Base-by-base conservation (phyloP, 1,140 invertebrate species). In the Meloidogyne exigua region DNA sequence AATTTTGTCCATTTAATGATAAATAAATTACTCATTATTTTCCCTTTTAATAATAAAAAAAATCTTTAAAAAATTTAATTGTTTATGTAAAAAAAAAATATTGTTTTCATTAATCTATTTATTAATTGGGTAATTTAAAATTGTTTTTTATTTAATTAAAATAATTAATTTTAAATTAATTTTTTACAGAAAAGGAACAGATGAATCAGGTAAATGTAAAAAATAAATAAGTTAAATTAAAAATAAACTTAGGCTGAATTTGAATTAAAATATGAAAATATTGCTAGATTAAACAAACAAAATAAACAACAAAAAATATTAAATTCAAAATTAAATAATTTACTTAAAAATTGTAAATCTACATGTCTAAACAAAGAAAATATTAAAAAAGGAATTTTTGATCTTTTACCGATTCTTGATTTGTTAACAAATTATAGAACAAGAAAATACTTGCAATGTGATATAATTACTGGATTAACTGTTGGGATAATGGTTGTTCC, bases 401-500 rank as follows among this genome's bases (percentile, higher is more conserved):
- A 57, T n/a, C 4, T 68, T 68, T 68, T 68, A 13, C 84, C 84
- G 12, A 85, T 85, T 76, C 67, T 85, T 18, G 15, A 73, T 26
- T 85, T 85, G 84, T 76, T 85, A 39, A 83, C 84, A 5, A 72
- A 75, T 13, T 89, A 89, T 75, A 79, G 77, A n/a, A 81, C 75
- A 70, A 81, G 78, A 57, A 66, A 81, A 26, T 77, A 81, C 68
- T 80, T 88, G 7, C 62, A 83, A 11, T 44, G 72, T 18, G 88
- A 89, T 80, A 10, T 88, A 44, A 79, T 89, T 57, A 81, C 87
- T 3, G 88, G 88, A 25, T 26, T 89, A 11, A 89, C 88, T 2
- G 87, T 85, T 15, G 88, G 86, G 9, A 87, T 89, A 63, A 88
- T 89, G 81, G 88, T 89, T 66, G 82, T 88, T 2, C 88, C 86